Conservation (phyloP, 2,888 invertebrate genomes). For the Microchrysa polita region DNA sequence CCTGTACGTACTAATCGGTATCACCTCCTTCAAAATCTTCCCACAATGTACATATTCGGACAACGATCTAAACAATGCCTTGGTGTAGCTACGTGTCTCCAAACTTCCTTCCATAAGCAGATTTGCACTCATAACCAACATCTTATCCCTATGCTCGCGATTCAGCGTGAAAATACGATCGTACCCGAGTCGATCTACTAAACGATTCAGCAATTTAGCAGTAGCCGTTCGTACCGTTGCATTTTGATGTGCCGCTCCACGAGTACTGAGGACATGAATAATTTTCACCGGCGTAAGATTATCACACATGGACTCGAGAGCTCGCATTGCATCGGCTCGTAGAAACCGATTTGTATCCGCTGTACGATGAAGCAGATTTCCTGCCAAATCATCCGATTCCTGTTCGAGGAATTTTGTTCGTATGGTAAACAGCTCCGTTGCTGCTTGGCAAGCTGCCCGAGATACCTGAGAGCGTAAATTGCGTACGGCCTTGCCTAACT, state of each 20-base stretch:
- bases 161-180: slow-evolving; percentile 77
- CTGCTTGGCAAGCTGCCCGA: slow-evolving; percentile 83
- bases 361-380: slow-evolving; percentile 83
- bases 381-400: slow-evolving; percentile 87
- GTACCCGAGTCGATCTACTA: slow-evolving; percentile 79
- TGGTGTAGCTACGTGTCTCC: slow-evolving; percentile 84
- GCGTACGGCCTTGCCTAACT: slow-evolving; percentile 79
- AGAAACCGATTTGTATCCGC: slow-evolving; percentile 95
- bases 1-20: slow-evolving; percentile 80
- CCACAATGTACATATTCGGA: slow-evolving; percentile 80
- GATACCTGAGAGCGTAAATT: slow-evolving; percentile 94
- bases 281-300: slow-evolving; percentile 76
- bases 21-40: slow-evolving; percentile 79
- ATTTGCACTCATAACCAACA: slow-evolving; percentile 83
- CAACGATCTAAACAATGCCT: slow-evolving; percentile 78
- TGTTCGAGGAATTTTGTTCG: slow-evolving; percentile 70
- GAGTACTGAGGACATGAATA: slow-evolving; percentile 72
- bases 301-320: slow-evolving; percentile 84
- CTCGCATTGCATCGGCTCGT: slow-evolving; percentile 82
- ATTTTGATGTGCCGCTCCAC: slow-evolving; percentile 85
- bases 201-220: slow-evolving; percentile 77
- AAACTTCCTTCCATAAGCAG: slow-evolving; percentile 86
- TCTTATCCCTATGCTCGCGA: slow-evolving; percentile 80
- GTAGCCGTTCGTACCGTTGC: slow-evolving; percentile 86
- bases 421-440: slow-evolving; percentile 80